Conservation (phyloP, 2,113 vertebrate genomes). For the Monarcha castaneiventris region DNA sequence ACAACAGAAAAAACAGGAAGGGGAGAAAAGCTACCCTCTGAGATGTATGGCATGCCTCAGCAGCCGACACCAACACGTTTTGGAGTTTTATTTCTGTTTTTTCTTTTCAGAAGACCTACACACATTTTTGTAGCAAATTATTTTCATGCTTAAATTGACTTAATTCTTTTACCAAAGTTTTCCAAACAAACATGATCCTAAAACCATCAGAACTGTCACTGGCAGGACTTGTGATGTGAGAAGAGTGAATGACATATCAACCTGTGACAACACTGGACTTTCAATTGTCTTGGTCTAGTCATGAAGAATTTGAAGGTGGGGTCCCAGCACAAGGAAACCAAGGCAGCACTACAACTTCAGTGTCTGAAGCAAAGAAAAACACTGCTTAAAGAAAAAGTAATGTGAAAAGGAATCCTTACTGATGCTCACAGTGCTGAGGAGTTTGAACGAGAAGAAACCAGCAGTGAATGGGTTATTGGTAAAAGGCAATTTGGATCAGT, state of each 20-base stretch:
- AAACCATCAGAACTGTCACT: not conserved
- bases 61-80: not conserved
- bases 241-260: not conserved
- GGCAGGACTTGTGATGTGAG: not conserved
- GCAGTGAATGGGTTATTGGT: not conserved
- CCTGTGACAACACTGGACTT: not conserved
- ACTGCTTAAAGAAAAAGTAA: not conserved
- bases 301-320: not conserved
- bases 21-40: not conserved
- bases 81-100: not conserved
- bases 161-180: not conserved
- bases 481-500: not conserved
- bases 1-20: not conserved
- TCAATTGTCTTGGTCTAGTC: not conserved
- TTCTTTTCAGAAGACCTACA: not conserved
- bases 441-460: not conserved
- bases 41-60: not conserved
- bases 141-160: not conserved
- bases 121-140: not conserved
- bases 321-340: not conserved
- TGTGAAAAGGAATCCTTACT: not conserved
- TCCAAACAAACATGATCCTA: not conserved
- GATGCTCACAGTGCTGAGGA: not conserved
- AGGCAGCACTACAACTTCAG: not conserved
- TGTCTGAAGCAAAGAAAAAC: not conserved